Evolutionary conservation across 2,888 invertebrate genomes (phyloP).

Genomic region (Drosophila pseudotakahashii): DNA sequence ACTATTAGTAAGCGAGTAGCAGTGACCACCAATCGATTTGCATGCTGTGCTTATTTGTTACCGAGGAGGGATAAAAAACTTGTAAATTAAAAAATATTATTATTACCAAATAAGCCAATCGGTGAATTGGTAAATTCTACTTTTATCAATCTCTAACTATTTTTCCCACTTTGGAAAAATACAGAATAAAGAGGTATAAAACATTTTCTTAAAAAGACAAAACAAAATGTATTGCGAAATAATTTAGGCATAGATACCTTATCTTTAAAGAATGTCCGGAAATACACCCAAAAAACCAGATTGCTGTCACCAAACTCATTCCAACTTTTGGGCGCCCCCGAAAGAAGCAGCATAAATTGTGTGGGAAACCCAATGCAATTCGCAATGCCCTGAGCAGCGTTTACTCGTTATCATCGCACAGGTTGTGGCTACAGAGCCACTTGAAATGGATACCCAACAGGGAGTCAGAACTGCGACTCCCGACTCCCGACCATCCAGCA

Average conservation of each 20-base stretch:
- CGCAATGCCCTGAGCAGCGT: constrained; percentile 57
- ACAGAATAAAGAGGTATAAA: background rate
- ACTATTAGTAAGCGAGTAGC: constrained; percentile 1
- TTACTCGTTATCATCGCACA: constrained; percentile 63
- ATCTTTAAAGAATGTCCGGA: constrained; percentile 1
- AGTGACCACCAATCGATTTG: constrained; percentile 51
- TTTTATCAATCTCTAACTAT: too few species aligned
- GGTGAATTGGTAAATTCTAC: too few species aligned
- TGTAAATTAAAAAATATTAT: background rate
- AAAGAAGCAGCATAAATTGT: constrained; percentile 38
- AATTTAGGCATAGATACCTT: background rate
- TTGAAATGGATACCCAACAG: constrained; percentile 63
- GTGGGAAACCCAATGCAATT: constrained; percentile 61
- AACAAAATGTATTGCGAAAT: background rate
- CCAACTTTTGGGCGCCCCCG: constrained; percentile 2
- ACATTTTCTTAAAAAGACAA: background rate
- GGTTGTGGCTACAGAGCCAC: constrained; percentile 52
- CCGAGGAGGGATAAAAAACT: background rate
- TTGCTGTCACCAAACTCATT: constrained; percentile 16
- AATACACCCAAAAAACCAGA: background rate
- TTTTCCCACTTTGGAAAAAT: too few species aligned
- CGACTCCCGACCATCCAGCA: constrained; percentile 19
- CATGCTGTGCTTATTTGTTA: constrained; percentile 27
- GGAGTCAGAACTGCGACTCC: constrained; percentile 33
- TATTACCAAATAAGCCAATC: too few species aligned